These are phyloP conservation scores for Aphidius colemani DNA, from an alignment of 2,888 invertebrate genomes.

Conservation along the genomic window DNA sequence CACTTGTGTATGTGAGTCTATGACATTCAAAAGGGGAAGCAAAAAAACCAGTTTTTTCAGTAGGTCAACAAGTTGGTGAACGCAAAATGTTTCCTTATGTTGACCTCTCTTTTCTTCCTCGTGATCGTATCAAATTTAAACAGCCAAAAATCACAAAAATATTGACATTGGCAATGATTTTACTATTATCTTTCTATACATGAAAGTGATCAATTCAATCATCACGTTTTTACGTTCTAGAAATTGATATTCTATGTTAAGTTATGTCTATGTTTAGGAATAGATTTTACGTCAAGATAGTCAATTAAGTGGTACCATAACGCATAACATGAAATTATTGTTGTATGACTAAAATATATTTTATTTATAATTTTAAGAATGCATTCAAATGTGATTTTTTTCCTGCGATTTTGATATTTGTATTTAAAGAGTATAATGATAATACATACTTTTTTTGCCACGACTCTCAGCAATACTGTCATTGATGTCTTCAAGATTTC, in stretches of 20 bases:
- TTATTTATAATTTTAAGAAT: no score
- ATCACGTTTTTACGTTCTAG: not conserved
- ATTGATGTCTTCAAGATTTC: slow-evolving; percentile 71
- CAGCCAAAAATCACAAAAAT: not conserved
- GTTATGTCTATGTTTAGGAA: no score
- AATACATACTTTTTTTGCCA: slow-evolving; percentile 75
- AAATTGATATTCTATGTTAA: no score
- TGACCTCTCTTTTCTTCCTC: slow-evolving; percentile 21
- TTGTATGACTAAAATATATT: no score
- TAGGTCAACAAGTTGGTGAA: slow-evolving; percentile 54
- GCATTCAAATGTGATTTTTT: not conserved
- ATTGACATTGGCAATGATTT: slow-evolving; percentile 16
- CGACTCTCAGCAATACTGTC: slow-evolving; percentile 70
- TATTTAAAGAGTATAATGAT: not conserved
- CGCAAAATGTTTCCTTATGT: slow-evolving; percentile 9
- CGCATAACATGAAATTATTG: no score
- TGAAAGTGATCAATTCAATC: not conserved
- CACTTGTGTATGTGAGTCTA: slow-evolving; percentile 21
- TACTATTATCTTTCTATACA: not conserved
- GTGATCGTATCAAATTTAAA: slow-evolving; percentile 18
- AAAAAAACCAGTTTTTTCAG: slow-evolving; percentile 55
- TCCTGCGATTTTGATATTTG: not conserved
- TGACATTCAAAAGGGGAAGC: slow-evolving; percentile 47
- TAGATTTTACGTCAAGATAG: no score
- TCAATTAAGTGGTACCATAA: no score